These are phyloP conservation scores for Mustela nigripes DNA, from an alignment of 2,113 vertebrate species.

Conservation along the genomic window DNA sequence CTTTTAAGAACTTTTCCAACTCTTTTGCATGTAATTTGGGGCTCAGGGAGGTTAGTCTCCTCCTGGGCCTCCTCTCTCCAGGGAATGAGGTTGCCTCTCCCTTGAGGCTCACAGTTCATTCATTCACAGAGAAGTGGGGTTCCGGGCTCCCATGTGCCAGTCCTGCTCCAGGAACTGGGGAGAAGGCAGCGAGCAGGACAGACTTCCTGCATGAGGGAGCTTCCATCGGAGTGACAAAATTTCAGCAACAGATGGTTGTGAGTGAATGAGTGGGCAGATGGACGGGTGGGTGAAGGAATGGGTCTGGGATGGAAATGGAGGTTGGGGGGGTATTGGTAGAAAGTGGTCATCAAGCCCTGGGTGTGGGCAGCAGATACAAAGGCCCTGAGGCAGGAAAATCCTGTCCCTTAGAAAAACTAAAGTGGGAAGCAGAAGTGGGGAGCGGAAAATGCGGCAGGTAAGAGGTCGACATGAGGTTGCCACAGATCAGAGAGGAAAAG, in stretches of 20 bases:
- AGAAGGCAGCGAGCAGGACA: neutral
- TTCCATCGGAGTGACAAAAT: neutral
- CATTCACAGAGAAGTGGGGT: neutral
- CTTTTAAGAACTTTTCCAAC: neutral
- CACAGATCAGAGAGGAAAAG: neutral
- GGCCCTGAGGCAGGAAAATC: neutral
- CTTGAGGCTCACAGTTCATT: accelerated
- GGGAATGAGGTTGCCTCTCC: neutral
- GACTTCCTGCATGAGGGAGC: neutral
- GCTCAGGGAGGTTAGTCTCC: neutral
- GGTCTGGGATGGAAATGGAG: neutral
- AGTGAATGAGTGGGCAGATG: neutral
- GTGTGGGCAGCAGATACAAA: neutral
- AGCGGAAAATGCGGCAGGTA: neutral
- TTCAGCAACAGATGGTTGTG: neutral
- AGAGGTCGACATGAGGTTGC: neutral
- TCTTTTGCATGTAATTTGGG: neutral
- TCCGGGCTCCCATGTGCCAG: neutral
- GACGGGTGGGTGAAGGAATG: neutral
- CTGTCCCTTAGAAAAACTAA: neutral
- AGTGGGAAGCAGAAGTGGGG: neutral
- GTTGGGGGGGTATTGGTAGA: neutral
- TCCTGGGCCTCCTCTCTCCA: neutral
- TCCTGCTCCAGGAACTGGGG: neutral
- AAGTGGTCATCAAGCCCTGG: neutral